phyloP scores from a whole-genome alignment of 2,888 invertebrate genomes.

The Rotaria socialis region DNA sequence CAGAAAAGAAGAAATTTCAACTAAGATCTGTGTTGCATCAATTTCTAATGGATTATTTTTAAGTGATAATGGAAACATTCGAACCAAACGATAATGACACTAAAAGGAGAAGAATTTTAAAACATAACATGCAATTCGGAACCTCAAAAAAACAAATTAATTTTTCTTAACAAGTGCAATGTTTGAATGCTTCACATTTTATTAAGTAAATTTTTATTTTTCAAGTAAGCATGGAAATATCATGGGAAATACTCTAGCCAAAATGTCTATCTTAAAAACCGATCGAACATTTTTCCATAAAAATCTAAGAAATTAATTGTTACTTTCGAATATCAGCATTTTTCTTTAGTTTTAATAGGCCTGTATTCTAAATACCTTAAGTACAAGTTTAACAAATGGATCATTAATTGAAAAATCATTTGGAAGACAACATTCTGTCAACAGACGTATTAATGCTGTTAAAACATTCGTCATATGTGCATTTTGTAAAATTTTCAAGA shows the following conservation, averaged over 20 bases:
- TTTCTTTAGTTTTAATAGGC: too few species aligned
- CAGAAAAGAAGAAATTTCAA: conserved; percentile 44
- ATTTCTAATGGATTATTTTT: conserved; percentile 41
- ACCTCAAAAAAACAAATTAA: too few species aligned
- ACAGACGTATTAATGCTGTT: conserved; percentile 37
- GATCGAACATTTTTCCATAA: too few species aligned
- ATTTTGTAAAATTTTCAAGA: conserved; percentile 40
- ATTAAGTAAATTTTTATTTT: too few species aligned
- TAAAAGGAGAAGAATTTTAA: not conserved
- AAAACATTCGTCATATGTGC: conserved; percentile 43
- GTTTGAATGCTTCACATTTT: too few species aligned
- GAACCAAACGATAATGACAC: conserved; percentile 37
- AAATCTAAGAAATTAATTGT: too few species aligned
- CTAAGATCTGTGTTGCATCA: conserved; percentile 39
- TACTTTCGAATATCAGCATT: too few species aligned
- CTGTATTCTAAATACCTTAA: conserved; percentile 34
- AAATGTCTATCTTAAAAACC: too few species aligned
- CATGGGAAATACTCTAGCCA: too few species aligned
- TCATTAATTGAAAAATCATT: conserved; percentile 29
- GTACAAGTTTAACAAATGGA: conserved; percentile 42
- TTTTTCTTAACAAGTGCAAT: too few species aligned
- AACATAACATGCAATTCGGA: too few species aligned
- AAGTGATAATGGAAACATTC: conserved; percentile 2
- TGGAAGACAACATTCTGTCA: conserved; percentile 41
- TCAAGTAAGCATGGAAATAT: too few species aligned